Base-by-base conservation (phyloP, 2,113 vertebrate genomes). In the Phodopus roborovskii region DNA sequence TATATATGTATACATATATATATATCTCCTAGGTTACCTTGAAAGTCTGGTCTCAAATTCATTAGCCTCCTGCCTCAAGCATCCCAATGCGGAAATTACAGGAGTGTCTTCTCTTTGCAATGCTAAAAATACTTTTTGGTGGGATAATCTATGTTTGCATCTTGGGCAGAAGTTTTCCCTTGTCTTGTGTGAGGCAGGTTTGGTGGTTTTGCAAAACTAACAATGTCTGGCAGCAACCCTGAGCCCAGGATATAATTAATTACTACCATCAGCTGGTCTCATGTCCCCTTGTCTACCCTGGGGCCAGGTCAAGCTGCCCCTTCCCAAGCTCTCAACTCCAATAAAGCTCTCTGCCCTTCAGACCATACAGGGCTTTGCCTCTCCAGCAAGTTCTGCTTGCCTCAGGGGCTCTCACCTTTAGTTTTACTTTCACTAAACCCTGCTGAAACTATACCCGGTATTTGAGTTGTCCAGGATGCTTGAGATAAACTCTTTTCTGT, bases 391-490 rank as follows among this genome's bases (percentile, higher is more conserved):
- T 91, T 73, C 77, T 86, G 70, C 53, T 79, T 97, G 93, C 93
- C 93, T 94, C 85, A 53, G 85, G 93, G 90, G 92, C 56, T 94
- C 88, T 95, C 82, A 75, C 90, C 91, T 97, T 97, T 96, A 82
- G 77, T 94, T 98, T 97, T 95, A 88, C 96, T 93, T 95, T 91
- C 66, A 9, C 70, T 22, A 45, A 93, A 85, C 83, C 83, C 82
- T 97, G 74, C 87, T 48, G 86, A 94, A 73, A 58, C 50, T 91
- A 87, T 94, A 39, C 77, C 39, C 73, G 5, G 26, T 81, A 68
- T 96, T 97, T 94, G 95, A 95, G 92, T 56, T 95, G 94, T 96
- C 28, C 0, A n/a, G 87, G 50, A 68, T 62, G 45, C 50, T 97
- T 90, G 88, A 92, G 93, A 66, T 48, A 70, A 95, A 50, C 45